Evolutionary conservation across 2,797 vertebrate species (phyloP).

Genomic region (Sebastes variabilis): DNA sequence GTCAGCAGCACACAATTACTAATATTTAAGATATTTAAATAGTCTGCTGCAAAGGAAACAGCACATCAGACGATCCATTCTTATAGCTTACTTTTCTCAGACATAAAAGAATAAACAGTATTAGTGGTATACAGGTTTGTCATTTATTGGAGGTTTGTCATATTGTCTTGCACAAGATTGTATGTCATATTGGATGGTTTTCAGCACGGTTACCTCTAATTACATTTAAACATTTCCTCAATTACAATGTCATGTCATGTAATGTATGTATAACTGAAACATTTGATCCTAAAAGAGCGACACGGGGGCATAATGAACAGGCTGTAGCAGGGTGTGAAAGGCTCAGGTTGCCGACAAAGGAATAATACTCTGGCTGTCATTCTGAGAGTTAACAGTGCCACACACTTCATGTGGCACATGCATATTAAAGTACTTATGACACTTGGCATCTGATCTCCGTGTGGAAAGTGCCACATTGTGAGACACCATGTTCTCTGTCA

Average conservation of each 20-base stretch:
- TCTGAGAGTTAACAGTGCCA: constrained; percentile 28
- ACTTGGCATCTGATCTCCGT: constrained; percentile 39
- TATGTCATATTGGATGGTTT: not conserved
- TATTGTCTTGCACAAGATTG: not conserved
- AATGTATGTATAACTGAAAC: not conserved
- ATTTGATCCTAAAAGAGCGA: constrained; percentile 1
- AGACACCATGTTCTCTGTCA: constrained; percentile 38
- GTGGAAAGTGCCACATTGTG: constrained; percentile 29
- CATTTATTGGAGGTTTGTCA: not conserved
- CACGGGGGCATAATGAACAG: not conserved
- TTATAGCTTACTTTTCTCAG: not conserved
- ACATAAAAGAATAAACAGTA: not conserved
- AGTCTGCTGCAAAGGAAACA: not conserved
- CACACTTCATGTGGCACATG: constrained; percentile 23
- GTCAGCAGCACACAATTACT: not conserved
- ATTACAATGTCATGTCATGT: not conserved
- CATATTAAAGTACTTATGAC: constrained; percentile 38
- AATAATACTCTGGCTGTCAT: constrained; percentile 17
- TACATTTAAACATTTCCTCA: not conserved
- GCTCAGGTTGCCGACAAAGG: constrained; percentile 6
- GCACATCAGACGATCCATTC: not conserved
- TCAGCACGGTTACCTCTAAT: not conserved
- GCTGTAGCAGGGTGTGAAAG: not conserved
- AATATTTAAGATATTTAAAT: not conserved
- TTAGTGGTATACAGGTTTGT: not conserved